phyloP scores from a whole-genome alignment of 2,113 vertebrate species.

The Xenopus tropicalis region UCB_Xtro_10.0 CM004447.2:94424501-94425000 shows the following conservation, averaged over 20 bases:
- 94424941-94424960: no score
- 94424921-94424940: neutral
- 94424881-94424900: constrained; percentile 2
- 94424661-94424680: constrained; percentile 33
- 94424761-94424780: constrained; percentile 37
- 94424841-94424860: neutral
- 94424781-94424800: constrained; percentile 39
- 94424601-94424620: constrained; percentile 28
- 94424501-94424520: constrained; percentile 16
- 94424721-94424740: constrained; percentile 44
- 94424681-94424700: constrained; percentile 36
- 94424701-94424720: constrained; percentile 35
- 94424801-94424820: constrained; percentile 43
- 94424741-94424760: constrained; percentile 39
- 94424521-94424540: constrained; percentile 11
- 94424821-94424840: constrained; percentile 9
- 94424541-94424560: constrained; percentile 15
- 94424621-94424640: constrained; percentile 30
- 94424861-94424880: neutral
- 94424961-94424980: no score
- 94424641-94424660: constrained; percentile 38
- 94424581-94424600: constrained; percentile 29
- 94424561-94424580: constrained; percentile 8
- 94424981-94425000: no score
- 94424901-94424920: constrained; percentile 1